Evolutionary conservation across 2,797 vertebrate species (phyloP).

Genomic region (Enteromius anoplus): DNA sequence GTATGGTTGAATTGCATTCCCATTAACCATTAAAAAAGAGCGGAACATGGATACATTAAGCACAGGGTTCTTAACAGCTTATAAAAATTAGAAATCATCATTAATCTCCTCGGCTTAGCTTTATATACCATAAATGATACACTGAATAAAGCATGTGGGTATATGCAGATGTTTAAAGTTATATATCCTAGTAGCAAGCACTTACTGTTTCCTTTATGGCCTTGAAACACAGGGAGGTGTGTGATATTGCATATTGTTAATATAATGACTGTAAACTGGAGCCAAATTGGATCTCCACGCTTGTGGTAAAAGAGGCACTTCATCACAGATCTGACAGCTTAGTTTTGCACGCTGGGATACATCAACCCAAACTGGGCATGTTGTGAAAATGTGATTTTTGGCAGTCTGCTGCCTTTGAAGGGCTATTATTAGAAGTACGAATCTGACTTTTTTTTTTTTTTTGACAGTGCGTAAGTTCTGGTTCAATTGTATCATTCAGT

Average conservation of each 20-base stretch:
- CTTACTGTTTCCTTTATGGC: conserved; percentile 3
- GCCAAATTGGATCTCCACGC: conserved; percentile 11
- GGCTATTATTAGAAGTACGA: conserved; percentile 17
- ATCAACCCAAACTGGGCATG: conserved; percentile 16
- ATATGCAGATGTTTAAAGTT: conserved; percentile 47
- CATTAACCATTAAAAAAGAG: background rate
- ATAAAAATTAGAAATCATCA: conserved; percentile 20
- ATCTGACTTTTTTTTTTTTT: background rate
- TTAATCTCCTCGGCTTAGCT: conserved; percentile 33
- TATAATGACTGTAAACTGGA: background rate
- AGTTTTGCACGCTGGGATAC: conserved; percentile 7
- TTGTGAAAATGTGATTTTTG: conserved; percentile 27
- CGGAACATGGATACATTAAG: background rate
- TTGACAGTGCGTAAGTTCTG: background rate
- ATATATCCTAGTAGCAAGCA: conserved; percentile 26
- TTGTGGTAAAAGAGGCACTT: conserved; percentile 11
- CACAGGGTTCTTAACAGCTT: conserved; percentile 10
- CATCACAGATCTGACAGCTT: conserved; percentile 15
- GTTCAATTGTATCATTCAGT: background rate
- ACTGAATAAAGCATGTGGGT: conserved; percentile 28
- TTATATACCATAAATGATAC: conserved; percentile 28
- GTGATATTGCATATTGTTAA: conserved; percentile 2
- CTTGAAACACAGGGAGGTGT: background rate
- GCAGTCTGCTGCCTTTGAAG: conserved; percentile 17
- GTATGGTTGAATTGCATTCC: background rate